Evolutionary conservation across 2,888 invertebrate genomes (phyloP).

Genomic region (Volucella inflata): DNA sequence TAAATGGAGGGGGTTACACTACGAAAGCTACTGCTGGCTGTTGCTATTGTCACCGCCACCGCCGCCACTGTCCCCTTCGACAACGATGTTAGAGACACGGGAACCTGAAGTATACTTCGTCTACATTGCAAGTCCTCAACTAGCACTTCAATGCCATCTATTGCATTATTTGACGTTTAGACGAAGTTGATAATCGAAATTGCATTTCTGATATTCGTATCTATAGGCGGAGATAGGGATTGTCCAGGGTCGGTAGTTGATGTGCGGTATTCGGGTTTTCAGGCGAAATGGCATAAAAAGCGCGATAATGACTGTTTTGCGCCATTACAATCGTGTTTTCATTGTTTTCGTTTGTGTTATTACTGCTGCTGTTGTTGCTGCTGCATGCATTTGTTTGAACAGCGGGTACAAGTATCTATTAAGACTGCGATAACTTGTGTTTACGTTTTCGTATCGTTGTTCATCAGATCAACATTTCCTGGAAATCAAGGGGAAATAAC

Average conservation of each 20-base stretch:
- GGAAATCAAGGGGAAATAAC: constrained; percentile 22
- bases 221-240: background rate
- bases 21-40: background rate
- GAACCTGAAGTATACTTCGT: too few relatives aligned
- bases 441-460: constrained; percentile 12
- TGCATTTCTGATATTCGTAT: constrained; percentile 31
- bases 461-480: constrained; percentile 39
- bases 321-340: background rate
- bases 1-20: constrained; percentile 44
- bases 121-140: constrained; percentile 9
- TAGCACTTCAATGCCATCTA: constrained; percentile 40
- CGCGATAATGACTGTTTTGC: constrained; percentile 23
- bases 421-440: constrained; percentile 31
- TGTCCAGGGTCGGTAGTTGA: too few relatives aligned
- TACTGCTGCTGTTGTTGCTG: background rate
- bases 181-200: constrained; percentile 36
- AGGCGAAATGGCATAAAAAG: constrained; percentile 30
- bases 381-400: constrained; percentile 7
- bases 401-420: constrained; percentile 26
- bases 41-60: too few relatives aligned
- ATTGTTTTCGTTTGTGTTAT: constrained; percentile 18
- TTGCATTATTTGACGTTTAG: constrained; percentile 59
- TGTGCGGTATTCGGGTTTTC: background rate
- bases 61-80: too few relatives aligned
- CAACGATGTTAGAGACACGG: too few relatives aligned